Base-by-base conservation (phyloP, 2,888 invertebrate species). In the Parelbella ahira region DNA sequence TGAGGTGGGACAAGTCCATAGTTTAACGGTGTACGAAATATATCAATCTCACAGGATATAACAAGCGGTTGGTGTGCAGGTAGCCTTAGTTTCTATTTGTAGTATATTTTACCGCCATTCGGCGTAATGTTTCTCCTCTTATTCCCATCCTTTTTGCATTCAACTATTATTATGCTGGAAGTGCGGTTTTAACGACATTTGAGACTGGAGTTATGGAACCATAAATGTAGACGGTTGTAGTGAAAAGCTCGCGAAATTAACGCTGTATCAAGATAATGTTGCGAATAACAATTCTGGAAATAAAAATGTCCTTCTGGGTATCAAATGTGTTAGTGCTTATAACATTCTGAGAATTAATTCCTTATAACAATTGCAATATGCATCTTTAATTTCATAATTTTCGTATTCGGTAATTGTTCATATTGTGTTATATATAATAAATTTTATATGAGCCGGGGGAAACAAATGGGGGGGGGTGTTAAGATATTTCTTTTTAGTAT, bases 71-170 rank as follows among this genome's bases (percentile, higher is more conserved):
- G n/a, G n/a, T n/a, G n/a, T n/a, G n/a, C n/a, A n/a, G n/a, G n/a
- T n/a, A n/a, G n/a, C n/a, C n/a, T n/a, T 10, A 29, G 3, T 19
- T 23, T 25, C 21, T 7, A 19, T 29, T 12, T 28, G 20, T 27
- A 9, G 7, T 12, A 6, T 21, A 29, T 37, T 37, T 29, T 21
- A 37, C 37, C 28, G 37, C 15, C 21, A 37, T 37, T 28, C 6
- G 21, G 8, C 11, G 19, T 19, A 30, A 39, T 39, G 25, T 32
- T 24, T 25, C 25, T 32, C 39, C 25, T 15, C 32, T 39, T 39
- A 39, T 32, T 39, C 9, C 32, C 25, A 32, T 39, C 32, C 32
- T 41, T 41, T 41, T 33, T 33, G 41, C 33, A 20, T 41, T 41
- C 33, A 41, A 41, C 32, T 27, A 33, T 41, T 33, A 33, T 41